Evolutionary conservation across 1,140 invertebrate genomes (phyloP).

Genomic region (Plectrocnemia conspersa): DNA sequence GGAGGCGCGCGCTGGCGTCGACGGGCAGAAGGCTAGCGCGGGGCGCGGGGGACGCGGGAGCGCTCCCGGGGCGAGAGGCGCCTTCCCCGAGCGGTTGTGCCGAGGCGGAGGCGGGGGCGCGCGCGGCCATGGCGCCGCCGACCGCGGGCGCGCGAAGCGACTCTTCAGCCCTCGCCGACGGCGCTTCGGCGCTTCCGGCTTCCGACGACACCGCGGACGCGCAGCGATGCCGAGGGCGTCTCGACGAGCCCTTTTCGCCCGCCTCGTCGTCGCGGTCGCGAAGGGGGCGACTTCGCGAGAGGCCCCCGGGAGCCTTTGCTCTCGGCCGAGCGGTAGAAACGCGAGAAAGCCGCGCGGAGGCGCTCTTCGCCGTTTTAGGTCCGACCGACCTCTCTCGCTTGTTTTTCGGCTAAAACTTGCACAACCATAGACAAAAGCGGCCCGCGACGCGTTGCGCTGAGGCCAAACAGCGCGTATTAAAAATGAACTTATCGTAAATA

Average conservation of each 20-base stretch:
- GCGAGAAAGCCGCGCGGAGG: too few relatives aligned
- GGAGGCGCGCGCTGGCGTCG: neutral
- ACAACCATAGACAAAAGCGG: too few relatives aligned
- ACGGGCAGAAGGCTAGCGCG: neutral
- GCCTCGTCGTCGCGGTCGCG: neutral
- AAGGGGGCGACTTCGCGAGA: too few relatives aligned
- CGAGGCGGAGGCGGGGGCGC: neutral
- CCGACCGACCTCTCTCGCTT: too few relatives aligned
- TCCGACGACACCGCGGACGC: constrained; percentile 15
- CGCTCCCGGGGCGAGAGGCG: neutral
- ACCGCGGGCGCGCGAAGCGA: constrained; percentile 3
- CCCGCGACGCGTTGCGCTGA: too few relatives aligned
- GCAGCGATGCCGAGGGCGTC: neutral
- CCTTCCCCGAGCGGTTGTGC: neutral
- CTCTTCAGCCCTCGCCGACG: too few relatives aligned
- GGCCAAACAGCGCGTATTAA: too few relatives aligned
- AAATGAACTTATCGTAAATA: too few relatives aligned
- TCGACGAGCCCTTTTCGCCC: constrained; percentile 1
- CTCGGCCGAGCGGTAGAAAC: too few relatives aligned
- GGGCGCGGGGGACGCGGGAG: neutral
- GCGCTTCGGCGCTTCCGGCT: constrained; percentile 22
- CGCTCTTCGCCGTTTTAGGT: too few relatives aligned
- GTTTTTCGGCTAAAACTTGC: too few relatives aligned
- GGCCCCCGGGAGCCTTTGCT: too few relatives aligned
- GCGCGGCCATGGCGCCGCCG: neutral